Conservation (phyloP, 1,140 invertebrate species). For the Steinernema feltiae region DNA sequence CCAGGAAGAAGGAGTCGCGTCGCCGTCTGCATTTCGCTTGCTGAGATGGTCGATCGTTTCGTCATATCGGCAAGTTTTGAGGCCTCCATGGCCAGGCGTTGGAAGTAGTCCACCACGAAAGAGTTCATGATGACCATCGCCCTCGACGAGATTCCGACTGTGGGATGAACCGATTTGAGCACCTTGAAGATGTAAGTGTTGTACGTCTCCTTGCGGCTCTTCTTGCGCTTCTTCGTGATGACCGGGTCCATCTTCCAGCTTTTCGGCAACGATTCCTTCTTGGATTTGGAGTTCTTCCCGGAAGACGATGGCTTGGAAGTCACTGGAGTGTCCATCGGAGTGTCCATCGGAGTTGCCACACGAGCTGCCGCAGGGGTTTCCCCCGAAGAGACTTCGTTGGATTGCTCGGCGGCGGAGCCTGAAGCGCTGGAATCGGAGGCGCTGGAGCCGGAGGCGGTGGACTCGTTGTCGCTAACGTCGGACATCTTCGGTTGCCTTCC, state of each 20-base stretch:
- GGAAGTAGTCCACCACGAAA: background rate
- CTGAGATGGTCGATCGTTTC: background rate
- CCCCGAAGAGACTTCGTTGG: too few relatives aligned
- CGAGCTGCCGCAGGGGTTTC: too few relatives aligned
- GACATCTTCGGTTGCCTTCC: too few relatives aligned
- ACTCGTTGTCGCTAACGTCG: too few relatives aligned
- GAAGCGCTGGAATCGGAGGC: too few relatives aligned
- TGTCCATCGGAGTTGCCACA: too few relatives aligned
- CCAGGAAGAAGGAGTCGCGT: background rate
- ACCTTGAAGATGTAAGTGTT: background rate
- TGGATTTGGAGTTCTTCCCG: too few relatives aligned
- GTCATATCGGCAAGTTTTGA: background rate
- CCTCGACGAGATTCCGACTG: background rate
- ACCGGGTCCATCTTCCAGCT: background rate
- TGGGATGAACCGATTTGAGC: background rate
- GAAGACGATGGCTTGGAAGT: too few relatives aligned
- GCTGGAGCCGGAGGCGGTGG: too few relatives aligned
- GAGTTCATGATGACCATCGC: background rate
- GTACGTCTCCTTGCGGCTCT: background rate
- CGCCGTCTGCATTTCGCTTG: background rate
- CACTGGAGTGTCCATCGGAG: too few relatives aligned
- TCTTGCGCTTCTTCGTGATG: background rate
- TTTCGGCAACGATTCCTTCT: background rate
- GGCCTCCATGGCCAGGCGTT: background rate
- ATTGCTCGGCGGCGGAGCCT: too few relatives aligned